These are phyloP conservation scores for Malurus cyaneus DNA, from an alignment of 2,113 vertebrate species.

Conservation along the genomic window DNA sequence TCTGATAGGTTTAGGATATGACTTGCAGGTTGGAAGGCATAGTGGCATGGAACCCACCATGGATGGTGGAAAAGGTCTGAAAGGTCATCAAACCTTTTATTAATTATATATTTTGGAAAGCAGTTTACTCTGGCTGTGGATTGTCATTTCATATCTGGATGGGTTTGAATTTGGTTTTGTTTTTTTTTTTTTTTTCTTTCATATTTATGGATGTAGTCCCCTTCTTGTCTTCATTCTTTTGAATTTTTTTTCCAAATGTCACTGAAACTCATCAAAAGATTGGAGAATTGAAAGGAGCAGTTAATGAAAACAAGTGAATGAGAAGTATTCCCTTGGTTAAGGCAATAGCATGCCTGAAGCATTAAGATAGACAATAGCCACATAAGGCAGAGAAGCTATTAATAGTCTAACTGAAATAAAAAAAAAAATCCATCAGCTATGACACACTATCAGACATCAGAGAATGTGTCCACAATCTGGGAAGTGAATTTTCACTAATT, in stretches of 20 bases:
- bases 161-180: background rate
- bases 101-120: background rate
- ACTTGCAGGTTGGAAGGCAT: background rate
- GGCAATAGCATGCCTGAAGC: background rate
- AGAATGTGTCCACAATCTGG: background rate
- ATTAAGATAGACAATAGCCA: background rate
- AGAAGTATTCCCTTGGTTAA: background rate
- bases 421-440: background rate
- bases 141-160: background rate
- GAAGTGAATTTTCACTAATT: background rate
- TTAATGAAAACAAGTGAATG: background rate
- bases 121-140: background rate
- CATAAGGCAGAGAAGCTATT: background rate
- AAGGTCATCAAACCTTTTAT: background rate
- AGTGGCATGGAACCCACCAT: background rate
- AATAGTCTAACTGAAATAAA: background rate
- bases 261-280: background rate
- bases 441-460: background rate
- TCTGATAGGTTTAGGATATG: background rate
- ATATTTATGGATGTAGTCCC: background rate
- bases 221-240: background rate
- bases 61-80: background rate
- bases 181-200: background rate
- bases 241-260: background rate
- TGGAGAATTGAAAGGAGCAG: background rate